A percentile compares a stretch with the other conserved stretches of the same genome.
Conservation (phyloP, 1,140 invertebrate species). For the Pseudobourletiella spinata region DNA sequence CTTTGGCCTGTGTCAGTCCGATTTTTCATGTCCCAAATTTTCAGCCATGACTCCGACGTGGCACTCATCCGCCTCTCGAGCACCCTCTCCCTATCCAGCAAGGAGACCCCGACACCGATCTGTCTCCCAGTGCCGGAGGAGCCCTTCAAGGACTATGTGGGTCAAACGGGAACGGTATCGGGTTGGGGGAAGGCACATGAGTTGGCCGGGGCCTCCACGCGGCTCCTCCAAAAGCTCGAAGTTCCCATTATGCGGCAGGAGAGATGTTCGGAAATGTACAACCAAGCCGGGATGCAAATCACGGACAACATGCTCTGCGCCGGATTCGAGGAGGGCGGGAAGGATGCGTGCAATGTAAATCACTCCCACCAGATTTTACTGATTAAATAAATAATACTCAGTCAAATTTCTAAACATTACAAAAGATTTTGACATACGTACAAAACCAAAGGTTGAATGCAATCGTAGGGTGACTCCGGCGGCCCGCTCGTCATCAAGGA, state of each 20-base stretch:
- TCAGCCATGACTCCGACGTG: background rate
- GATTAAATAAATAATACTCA: no score
- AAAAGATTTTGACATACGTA: no score
- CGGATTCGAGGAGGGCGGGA: slow-evolving; percentile 39
- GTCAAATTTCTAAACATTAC: no score
- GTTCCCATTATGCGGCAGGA: background rate
- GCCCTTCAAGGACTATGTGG: background rate
- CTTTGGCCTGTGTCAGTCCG: no score
- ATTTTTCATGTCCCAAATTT: background rate
- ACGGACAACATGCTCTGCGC: slow-evolving; percentile 46
- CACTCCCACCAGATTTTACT: no score
- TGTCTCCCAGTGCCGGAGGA: background rate
- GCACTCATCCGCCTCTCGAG: background rate
- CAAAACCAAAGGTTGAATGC: no score
- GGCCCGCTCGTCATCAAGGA: no score
- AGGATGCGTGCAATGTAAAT: slow-evolving; percentile 39
- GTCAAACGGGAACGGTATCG: background rate
- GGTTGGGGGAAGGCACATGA: background rate
- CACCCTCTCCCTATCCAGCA: background rate
- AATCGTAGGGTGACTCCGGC: no score
- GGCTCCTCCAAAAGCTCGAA: background rate
- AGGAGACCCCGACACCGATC: background rate
- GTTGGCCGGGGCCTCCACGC: slow-evolving; percentile 3
- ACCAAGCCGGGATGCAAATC: slow-evolving; percentile 18
- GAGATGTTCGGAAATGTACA: background rate